Percentiles rank a stretch among this genome's conserved stretches.
phyloP scores from a whole-genome alignment of 2,888 invertebrate species.

The Acleris cristana region DNA sequence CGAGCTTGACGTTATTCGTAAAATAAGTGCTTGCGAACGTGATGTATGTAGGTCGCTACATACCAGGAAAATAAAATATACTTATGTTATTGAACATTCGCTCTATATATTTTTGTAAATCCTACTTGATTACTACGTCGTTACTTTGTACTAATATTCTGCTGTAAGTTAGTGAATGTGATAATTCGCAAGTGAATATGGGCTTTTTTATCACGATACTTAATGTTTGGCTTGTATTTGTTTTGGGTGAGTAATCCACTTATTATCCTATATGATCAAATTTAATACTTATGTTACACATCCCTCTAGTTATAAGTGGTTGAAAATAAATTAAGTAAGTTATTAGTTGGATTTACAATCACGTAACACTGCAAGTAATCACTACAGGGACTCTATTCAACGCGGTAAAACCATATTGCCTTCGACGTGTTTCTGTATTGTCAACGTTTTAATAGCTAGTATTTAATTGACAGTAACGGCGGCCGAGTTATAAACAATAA shows the following conservation, averaged over 20 bases:
- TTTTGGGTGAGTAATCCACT: constrained; percentile 25
- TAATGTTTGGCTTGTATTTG: constrained; percentile 26
- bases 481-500: too few relatives aligned
- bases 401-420: too few relatives aligned
- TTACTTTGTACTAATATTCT: constrained; percentile 6
- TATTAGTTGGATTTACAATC: too few relatives aligned
- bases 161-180: constrained; percentile 25
- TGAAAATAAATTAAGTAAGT: too few relatives aligned
- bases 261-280: background rate
- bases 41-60: constrained; percentile 6
- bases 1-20: constrained; percentile 17
- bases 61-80: constrained; percentile 19
- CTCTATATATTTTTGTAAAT: constrained; percentile 10
- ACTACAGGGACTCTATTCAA: too few relatives aligned
- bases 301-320: too few relatives aligned
- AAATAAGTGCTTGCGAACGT: constrained; percentile 15
- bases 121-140: constrained; percentile 9
- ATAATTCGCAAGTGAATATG: constrained; percentile 31
- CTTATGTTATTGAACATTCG: constrained; percentile 12
- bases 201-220: constrained; percentile 26
- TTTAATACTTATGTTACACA: background rate
- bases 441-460: too few relatives aligned
- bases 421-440: too few relatives aligned
- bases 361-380: too few relatives aligned
- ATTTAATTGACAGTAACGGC: too few relatives aligned